Conservation (phyloP, 2,797 vertebrate species). For the Pristis pectinata region DNA sequence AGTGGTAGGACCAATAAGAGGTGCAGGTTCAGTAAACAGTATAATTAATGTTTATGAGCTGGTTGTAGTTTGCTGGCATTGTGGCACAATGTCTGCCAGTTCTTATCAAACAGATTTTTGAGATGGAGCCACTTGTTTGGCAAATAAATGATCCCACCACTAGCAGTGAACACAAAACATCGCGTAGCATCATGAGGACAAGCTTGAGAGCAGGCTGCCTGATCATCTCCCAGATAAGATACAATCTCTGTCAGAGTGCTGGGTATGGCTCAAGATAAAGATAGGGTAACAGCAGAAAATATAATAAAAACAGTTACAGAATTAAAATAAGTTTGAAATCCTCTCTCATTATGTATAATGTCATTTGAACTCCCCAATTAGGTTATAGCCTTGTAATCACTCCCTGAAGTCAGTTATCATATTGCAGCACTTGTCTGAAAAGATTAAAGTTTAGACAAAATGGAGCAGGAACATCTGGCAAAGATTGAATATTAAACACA, state of each 20-base stretch:
- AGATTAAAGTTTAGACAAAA: conserved; percentile 28
- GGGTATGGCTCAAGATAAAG: background rate
- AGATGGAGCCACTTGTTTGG: background rate
- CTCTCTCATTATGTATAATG: background rate
- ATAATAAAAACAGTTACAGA: conserved; percentile 14
- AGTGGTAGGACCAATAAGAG: background rate
- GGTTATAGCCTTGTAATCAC: conserved; percentile 25
- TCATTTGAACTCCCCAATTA: conserved; percentile 17
- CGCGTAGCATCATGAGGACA: background rate
- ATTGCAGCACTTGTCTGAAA: conserved; percentile 31
- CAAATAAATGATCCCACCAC: background rate
- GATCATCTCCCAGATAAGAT: background rate
- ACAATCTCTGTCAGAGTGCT: background rate
- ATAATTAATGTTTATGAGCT: background rate
- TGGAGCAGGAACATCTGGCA: conserved; percentile 29
- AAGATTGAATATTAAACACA: conserved; percentile 29
- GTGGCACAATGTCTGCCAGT: background rate
- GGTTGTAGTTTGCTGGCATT: background rate
- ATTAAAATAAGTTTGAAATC: background rate
- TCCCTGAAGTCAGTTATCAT: conserved; percentile 27
- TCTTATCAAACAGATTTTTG: background rate
- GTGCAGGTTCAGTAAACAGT: background rate
- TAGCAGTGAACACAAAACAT: background rate
- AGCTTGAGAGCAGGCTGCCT: background rate
- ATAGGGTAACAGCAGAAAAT: background rate